Evolutionary conservation across 2,888 invertebrate species (phyloP).

Genomic region (Apamea anceps): DNA sequence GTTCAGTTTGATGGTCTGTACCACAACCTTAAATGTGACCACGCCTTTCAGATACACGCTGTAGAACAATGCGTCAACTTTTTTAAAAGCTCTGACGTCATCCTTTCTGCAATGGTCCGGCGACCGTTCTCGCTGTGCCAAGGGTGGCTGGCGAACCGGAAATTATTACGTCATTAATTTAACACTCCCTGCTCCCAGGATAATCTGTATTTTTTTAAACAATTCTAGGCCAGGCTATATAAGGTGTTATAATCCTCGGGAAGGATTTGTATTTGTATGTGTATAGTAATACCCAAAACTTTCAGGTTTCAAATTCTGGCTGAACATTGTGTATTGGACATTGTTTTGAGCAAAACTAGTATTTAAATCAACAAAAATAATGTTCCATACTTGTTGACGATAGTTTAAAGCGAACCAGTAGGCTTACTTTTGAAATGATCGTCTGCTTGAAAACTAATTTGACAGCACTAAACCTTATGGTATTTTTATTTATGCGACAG

Average conservation of each 20-base stretch:
- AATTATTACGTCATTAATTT: constrained; percentile 88
- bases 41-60: neutral
- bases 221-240: neutral
- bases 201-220: constrained; percentile 39
- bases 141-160: constrained; percentile 82
- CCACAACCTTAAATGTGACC: neutral
- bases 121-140: constrained; percentile 78
- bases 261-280: neutral
- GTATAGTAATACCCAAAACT: neutral
- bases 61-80: constrained; percentile 59
- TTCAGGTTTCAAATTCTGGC: neutral
- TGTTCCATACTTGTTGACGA: neutral
- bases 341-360: neutral
- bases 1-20: neutral
- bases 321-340: neutral
- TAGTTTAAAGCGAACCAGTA: neutral
- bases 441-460: neutral
- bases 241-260: no score
- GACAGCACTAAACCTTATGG: neutral
- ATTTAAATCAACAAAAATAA: neutral
- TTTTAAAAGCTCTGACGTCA: constrained; percentile 66
- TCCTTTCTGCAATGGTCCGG: constrained; percentile 57
- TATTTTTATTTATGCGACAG: neutral
- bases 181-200: constrained; percentile 70
- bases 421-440: no score